phyloP scores from a whole-genome alignment of 2,888 invertebrate genomes.

The Coenonympha arcania region DNA sequence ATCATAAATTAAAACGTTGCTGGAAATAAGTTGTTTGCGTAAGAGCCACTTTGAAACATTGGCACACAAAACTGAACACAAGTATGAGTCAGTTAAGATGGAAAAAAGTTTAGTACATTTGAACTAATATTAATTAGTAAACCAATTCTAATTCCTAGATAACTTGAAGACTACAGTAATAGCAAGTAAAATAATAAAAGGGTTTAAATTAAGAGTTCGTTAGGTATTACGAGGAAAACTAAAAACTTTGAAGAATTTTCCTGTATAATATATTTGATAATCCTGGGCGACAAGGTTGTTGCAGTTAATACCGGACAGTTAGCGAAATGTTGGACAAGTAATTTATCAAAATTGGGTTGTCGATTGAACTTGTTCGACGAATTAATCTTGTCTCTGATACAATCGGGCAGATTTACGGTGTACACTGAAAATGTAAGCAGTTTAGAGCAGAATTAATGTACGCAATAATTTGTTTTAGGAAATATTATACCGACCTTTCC shows the following conservation, averaged over 20 bases:
- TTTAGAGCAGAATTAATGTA: constrained; percentile 24
- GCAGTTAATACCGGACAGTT: neutral
- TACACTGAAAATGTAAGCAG: constrained; percentile 18
- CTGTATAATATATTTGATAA: neutral
- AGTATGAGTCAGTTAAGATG: no score
- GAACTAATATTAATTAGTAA: no score
- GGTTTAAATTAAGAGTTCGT: no score
- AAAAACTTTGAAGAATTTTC: neutral
- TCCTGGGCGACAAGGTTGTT: neutral
- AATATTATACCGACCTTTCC: no score
- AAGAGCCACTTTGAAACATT: neutral
- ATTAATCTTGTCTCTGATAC: constrained; percentile 21
- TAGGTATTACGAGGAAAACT: neutral
- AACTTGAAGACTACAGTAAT: no score
- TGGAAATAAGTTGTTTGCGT: neutral
- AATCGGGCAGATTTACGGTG: constrained; percentile 23
- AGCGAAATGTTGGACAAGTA: neutral
- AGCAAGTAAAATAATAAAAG: no score
- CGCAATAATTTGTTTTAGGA: no score
- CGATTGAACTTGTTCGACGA: constrained; percentile 19
- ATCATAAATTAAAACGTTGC: no score
- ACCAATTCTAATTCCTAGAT: no score
- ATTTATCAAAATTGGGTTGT: constrained; percentile 1
- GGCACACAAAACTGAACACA: neutral
- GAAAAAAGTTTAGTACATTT: neutral